Percentiles rank a stretch among this genome's conserved stretches.
These are phyloP conservation scores for Lamellibrachia luymesi DNA, from an alignment of 1,140 invertebrate genomes.

Conservation along the genomic window DNA sequence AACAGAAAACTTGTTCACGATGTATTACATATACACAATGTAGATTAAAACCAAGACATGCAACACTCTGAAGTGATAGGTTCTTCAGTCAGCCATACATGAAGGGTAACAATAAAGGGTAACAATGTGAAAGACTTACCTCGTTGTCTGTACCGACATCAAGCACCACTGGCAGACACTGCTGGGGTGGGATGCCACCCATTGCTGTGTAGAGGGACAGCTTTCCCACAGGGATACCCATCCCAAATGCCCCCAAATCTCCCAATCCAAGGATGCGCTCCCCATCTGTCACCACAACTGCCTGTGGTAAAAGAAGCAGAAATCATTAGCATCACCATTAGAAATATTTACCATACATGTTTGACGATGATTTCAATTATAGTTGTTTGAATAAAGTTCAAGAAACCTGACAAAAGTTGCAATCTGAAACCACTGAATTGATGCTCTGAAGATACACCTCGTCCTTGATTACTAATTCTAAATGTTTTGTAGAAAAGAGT, in stretches of 20 bases:
- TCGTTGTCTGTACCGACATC: constrained; percentile 92
- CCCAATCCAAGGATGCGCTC: constrained; percentile 91
- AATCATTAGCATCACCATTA: constrained; percentile 3
- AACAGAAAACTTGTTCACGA: too few species aligned
- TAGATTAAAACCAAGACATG: not conserved
- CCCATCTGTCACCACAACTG: constrained; percentile 92
- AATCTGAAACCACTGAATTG: not conserved
- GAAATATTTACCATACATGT: not conserved
- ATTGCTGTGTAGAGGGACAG: constrained; percentile 88
- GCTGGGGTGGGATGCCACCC: constrained; percentile 88
- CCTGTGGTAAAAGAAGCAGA: constrained; percentile 57
- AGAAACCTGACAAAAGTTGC: too few species aligned
- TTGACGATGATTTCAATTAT: too few species aligned
- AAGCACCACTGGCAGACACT: constrained; percentile 86
- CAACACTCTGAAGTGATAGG: not conserved
- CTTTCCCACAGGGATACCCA: constrained; percentile 97
- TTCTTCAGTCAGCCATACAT: not conserved
- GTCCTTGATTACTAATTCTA: not conserved
- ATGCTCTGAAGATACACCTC: not conserved
- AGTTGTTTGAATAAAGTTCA: too few species aligned
- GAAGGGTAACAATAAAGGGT: not conserved
- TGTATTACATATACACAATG: not conserved
- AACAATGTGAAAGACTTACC: constrained; percentile 33
- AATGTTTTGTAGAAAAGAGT: not conserved
- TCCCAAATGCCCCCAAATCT: constrained; percentile 90